Conservation (phyloP, 2,113 vertebrate genomes). For the Melierax canorus region DNA sequence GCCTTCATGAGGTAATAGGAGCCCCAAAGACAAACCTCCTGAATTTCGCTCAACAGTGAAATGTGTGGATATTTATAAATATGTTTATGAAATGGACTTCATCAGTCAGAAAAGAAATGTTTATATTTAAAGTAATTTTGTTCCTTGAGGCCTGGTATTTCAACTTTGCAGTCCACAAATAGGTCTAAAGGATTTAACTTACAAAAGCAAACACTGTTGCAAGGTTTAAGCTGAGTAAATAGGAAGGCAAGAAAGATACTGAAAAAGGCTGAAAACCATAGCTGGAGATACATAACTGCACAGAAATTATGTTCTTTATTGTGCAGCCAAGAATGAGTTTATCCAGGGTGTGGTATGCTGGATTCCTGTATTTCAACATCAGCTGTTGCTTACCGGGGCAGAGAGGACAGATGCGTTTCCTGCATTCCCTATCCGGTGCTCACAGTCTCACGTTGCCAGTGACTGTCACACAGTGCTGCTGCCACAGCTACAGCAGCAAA, state of each 20-base stretch:
- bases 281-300: not conserved
- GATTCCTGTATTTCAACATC: not conserved
- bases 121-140: not conserved
- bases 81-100: not conserved
- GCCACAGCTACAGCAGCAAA: not conserved
- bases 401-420: not conserved
- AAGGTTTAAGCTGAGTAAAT: not conserved
- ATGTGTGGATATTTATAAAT: not conserved
- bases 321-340: not conserved
- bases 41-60: not conserved
- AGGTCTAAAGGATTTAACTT: not conserved
- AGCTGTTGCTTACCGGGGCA: not conserved
- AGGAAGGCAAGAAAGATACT: not conserved
- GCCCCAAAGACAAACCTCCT: not conserved
- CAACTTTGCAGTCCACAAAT: rapidly evolving
- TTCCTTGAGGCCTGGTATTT: not conserved
- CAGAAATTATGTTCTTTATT: not conserved
- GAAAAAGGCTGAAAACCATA: not conserved
- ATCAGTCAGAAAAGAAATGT: not conserved
- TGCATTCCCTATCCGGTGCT: not conserved
- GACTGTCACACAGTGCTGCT: not conserved
- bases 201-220: not conserved
- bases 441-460: not conserved
- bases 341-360: not conserved
- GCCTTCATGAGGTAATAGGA: not conserved